These are phyloP conservation scores for Gryon sp. DNA, from an alignment of 1,140 invertebrate genomes.

Conservation along the genomic window DNA sequence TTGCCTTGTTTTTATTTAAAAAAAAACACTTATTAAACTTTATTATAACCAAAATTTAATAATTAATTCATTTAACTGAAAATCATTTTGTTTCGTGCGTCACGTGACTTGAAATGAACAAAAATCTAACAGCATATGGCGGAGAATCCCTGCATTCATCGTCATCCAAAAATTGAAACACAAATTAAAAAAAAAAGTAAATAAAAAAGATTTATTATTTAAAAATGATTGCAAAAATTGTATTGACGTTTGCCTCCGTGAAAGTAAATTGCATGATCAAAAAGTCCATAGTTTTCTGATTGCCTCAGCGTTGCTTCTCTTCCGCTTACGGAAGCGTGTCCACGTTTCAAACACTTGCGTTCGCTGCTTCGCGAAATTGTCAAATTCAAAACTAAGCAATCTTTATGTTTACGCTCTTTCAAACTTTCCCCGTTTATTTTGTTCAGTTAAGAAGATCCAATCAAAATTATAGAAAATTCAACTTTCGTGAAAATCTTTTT, in stretches of 20 bases:
- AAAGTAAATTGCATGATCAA: conserved; percentile 75
- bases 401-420: conserved; percentile 21
- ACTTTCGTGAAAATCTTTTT: too few relatives aligned
- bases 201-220: too few relatives aligned
- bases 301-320: conserved; percentile 80
- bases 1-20: too few relatives aligned
- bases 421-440: conserved; percentile 15
- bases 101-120: too few relatives aligned
- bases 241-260: conserved; percentile 51
- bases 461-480: conserved; percentile 1
- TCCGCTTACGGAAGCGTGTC: conserved; percentile 74
- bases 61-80: conserved; percentile 9
- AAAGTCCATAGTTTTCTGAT: conserved; percentile 80
- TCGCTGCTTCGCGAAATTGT: conserved; percentile 7
- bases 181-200: too few relatives aligned
- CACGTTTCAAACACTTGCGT: conserved; percentile 64
- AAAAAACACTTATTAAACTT: too few relatives aligned
- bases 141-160: conserved; percentile 41
- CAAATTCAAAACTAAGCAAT: conserved; percentile 19
- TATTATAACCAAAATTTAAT: too few relatives aligned
- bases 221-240: too few relatives aligned
- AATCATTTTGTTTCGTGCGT: conserved; percentile 21
- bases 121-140: conserved; percentile 47
- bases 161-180: too few relatives aligned
- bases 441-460: conserved; percentile 14